phyloP scores from a whole-genome alignment of 2,888 invertebrate species.

The Tenthredo distinguenda region DNA sequence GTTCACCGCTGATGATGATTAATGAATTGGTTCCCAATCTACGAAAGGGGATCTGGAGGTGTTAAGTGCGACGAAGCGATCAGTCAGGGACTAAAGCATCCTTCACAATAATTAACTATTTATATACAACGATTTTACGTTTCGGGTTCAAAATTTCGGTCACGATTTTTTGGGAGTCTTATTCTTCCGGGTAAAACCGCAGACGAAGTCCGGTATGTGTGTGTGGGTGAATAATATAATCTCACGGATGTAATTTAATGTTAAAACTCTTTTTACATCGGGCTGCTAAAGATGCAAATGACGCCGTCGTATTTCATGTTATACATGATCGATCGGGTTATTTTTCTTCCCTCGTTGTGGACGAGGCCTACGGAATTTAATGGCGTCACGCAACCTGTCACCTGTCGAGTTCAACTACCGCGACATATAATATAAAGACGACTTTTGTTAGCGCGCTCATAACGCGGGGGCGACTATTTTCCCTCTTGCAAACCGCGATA shows the following conservation, averaged over 20 bases:
- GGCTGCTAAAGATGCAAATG: not conserved
- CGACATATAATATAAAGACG: slow-evolving; percentile 36
- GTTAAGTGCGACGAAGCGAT: slow-evolving; percentile 40
- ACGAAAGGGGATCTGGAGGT: not conserved
- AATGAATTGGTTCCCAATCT: not conserved
- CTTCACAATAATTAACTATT: slow-evolving; percentile 12
- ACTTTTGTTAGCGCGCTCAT: slow-evolving; percentile 22
- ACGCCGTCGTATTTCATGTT: slow-evolving; percentile 11
- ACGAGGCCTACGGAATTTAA: slow-evolving; percentile 35
- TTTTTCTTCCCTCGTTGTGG: slow-evolving; percentile 31
- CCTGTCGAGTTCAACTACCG: slow-evolving; percentile 51
- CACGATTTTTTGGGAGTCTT: not conserved
- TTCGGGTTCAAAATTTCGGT: not conserved
- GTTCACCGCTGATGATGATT: not conserved
- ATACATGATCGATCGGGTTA: slow-evolving; percentile 38
- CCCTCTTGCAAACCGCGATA: not conserved
- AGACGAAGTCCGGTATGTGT: not conserved
- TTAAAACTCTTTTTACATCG: slow-evolving; percentile 15
- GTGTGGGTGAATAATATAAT: not conserved
- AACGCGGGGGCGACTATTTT: not conserved
- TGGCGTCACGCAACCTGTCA: slow-evolving; percentile 51
- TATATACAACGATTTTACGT: not conserved
- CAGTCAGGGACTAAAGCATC: not conserved
- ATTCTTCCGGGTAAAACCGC: not conserved
- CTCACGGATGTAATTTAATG: not conserved